These are phyloP conservation scores for Lithobates pipiens DNA, from an alignment of 2,797 vertebrate genomes.

Conservation along the genomic window DNA sequence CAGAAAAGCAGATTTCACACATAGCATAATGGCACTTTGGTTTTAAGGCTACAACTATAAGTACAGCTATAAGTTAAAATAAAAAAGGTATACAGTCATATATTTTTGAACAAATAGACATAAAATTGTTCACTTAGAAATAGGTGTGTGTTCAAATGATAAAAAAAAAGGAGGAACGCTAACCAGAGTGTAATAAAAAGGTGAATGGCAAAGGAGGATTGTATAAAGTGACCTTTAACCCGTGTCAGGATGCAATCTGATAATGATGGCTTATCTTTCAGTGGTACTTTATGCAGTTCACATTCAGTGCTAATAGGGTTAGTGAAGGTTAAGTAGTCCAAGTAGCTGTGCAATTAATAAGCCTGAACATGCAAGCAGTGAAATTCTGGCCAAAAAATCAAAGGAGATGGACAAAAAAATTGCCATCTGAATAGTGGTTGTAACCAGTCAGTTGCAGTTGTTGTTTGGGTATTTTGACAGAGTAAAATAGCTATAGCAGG, in stretches of 20 bases:
- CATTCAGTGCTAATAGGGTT: background rate
- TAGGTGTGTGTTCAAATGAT: background rate
- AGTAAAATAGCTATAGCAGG: too few relatives aligned
- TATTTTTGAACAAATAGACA: too few relatives aligned
- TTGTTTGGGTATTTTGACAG: too few relatives aligned
- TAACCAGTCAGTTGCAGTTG: too few relatives aligned
- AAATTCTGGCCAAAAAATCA: too few relatives aligned
- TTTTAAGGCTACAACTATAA: too few relatives aligned
- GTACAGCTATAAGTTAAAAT: too few relatives aligned
- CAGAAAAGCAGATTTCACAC: too few relatives aligned
- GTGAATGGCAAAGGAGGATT: background rate
- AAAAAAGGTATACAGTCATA: too few relatives aligned
- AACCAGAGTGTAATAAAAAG: slow-evolving; percentile 5
- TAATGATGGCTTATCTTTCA: slow-evolving; percentile 12
- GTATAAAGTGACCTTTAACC: slow-evolving; percentile 10
- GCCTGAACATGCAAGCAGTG: background rate
- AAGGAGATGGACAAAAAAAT: too few relatives aligned
- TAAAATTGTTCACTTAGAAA: background rate
- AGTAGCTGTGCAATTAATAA: background rate
- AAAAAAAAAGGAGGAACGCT: background rate
- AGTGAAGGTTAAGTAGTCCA: slow-evolving; percentile 12
- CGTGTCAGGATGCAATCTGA: background rate
- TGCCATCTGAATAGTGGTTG: too few relatives aligned
- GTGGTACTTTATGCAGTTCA: background rate
- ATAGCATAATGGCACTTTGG: too few relatives aligned